phyloP scores from a whole-genome alignment of 1,140 invertebrate genomes.

The Drosophila tristis region DNA sequence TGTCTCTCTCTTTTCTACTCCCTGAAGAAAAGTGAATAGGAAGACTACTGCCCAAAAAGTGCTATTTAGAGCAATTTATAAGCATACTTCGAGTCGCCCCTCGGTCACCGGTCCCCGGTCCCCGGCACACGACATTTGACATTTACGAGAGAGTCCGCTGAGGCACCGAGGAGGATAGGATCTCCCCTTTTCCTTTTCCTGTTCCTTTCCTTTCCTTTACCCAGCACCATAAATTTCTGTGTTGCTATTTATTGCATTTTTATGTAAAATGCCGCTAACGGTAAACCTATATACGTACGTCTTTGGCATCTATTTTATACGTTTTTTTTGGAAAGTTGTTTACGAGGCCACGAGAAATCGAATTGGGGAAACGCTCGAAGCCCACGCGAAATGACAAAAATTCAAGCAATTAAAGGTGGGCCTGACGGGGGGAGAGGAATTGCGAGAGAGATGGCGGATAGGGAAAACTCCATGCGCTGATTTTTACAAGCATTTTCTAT shows the following conservation, averaged over 20 bases:
- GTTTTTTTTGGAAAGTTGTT: constrained; percentile 62
- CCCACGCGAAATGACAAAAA: constrained; percentile 56
- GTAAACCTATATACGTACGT: constrained; percentile 45
- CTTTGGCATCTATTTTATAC: not conserved
- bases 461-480: constrained; percentile 19
- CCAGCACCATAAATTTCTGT: constrained; percentile 67
- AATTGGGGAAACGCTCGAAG: constrained; percentile 31
- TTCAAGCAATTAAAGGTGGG: constrained; percentile 64
- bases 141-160: constrained; percentile 65
- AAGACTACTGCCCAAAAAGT: constrained; percentile 51
- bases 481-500: constrained; percentile 62
- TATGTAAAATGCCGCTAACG: constrained; percentile 75
- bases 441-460: not conserved
- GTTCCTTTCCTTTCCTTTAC: constrained; percentile 17
- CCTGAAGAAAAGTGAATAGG: no score
- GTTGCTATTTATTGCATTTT: constrained; percentile 83
- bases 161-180: not conserved
- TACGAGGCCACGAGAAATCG: constrained; percentile 69
- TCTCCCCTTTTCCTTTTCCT: no score
- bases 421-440: not conserved
- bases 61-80: constrained; percentile 81
- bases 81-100: constrained; percentile 77
- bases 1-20: constrained; percentile 22
- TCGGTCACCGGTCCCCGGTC: not conserved
- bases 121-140: constrained; percentile 66